Evolutionary conservation across 2,888 invertebrate species (phyloP).

Genomic region (Lepidochitona cinerea): DNA sequence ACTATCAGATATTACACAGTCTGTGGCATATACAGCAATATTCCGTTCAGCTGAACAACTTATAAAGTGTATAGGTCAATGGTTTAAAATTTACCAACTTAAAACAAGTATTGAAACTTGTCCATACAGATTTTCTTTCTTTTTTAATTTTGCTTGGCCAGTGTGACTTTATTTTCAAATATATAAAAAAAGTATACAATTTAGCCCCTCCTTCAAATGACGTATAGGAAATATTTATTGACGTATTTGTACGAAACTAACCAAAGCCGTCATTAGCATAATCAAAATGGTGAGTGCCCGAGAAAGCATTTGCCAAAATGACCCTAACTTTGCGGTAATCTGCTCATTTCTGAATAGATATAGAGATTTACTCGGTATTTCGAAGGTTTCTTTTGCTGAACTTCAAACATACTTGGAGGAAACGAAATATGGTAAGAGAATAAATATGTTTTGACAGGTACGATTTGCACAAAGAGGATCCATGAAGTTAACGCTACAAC

Average conservation of each 20-base stretch:
- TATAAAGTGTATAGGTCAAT: too few relatives aligned
- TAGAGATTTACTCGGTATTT: slow-evolving; percentile 85
- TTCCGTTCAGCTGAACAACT: too few relatives aligned
- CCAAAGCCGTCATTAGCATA: not conserved
- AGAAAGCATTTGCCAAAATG: slow-evolving; percentile 70
- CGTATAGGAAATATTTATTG: not conserved
- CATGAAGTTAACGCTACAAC: too few relatives aligned
- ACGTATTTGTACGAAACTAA: not conserved
- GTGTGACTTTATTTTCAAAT: too few relatives aligned
- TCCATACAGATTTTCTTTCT: too few relatives aligned
- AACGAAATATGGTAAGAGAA: slow-evolving; percentile 50
- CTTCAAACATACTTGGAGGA: slow-evolving; percentile 73
- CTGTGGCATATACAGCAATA: too few relatives aligned
- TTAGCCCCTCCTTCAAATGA: too few relatives aligned
- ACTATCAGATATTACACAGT: too few relatives aligned
- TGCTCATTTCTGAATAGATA: slow-evolving; percentile 96
- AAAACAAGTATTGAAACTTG: too few relatives aligned
- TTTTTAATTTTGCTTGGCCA: too few relatives aligned
- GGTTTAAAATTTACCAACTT: too few relatives aligned
- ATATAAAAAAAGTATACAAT: too few relatives aligned
- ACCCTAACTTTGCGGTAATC: slow-evolving; percentile 98
- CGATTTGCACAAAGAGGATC: not conserved
- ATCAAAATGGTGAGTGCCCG: slow-evolving; percentile 21
- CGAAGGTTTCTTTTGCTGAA: slow-evolving; percentile 85
- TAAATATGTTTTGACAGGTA: not conserved